phyloP scores from a whole-genome alignment of 2,888 invertebrate genomes.

The Drosophila anomelani region DNA sequence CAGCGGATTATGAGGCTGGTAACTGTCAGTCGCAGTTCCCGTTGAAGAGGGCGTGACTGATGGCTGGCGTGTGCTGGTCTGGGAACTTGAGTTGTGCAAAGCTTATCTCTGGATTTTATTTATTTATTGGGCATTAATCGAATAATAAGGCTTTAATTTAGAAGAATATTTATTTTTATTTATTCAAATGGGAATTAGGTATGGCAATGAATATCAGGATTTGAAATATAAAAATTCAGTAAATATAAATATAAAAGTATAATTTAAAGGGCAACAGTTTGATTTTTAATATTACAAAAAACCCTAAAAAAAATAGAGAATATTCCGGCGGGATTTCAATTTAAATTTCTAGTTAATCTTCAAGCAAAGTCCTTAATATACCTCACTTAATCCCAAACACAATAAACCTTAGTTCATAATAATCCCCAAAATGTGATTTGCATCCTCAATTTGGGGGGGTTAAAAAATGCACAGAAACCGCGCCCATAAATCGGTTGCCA shows the following conservation, averaged over 20 bases:
- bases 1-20: slow-evolving; percentile 71
- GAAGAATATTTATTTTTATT: not conserved
- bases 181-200: not conserved
- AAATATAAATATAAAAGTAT: not conserved
- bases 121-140: slow-evolving; percentile 7
- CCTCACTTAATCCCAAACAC: not conserved
- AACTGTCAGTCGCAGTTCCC: slow-evolving; percentile 66
- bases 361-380: no score
- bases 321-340: not conserved
- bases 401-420: not conserved
- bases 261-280: not conserved
- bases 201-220: not conserved
- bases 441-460: not conserved
- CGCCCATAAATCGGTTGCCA: slow-evolving; percentile 34
- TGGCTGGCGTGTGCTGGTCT: slow-evolving; percentile 13
- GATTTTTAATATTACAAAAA: not conserved
- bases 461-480: slow-evolving; percentile 11
- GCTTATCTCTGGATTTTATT: slow-evolving; percentile 7
- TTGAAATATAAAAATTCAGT: not conserved
- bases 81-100: not conserved
- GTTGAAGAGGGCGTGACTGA: slow-evolving; percentile 26
- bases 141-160: not conserved
- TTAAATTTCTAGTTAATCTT: no score
- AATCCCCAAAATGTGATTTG: slow-evolving; percentile 20
- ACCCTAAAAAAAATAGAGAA: no score